Conservation (phyloP, 1,140 invertebrate species). For the Temnothorax longispinosus region DNA sequence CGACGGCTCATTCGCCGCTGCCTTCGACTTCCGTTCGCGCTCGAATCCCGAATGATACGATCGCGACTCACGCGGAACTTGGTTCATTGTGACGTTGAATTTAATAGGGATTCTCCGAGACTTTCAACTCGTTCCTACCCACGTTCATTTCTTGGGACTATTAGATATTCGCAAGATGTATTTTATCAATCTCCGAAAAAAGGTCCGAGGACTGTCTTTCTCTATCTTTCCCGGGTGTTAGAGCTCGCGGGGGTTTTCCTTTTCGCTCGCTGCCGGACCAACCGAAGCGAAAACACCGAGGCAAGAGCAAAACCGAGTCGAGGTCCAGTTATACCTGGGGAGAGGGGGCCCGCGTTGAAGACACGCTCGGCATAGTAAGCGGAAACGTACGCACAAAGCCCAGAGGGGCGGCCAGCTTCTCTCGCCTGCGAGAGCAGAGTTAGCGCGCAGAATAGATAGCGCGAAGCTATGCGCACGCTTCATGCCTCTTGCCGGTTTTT, state of each 20-base stretch:
- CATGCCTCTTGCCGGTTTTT: not conserved
- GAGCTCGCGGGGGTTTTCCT: not conserved
- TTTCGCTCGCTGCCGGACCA: constrained; percentile 10
- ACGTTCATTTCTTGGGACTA: not conserved
- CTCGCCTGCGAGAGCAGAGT: not conserved
- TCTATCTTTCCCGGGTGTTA: not conserved
- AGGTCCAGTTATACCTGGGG: constrained; percentile 68
- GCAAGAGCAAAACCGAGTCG: constrained; percentile 56
- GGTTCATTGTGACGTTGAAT: not conserved
- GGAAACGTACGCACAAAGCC: constrained; percentile 72
- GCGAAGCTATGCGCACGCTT: constrained; percentile 9
- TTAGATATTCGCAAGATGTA: not conserved
- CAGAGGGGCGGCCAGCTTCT: constrained; percentile 43
- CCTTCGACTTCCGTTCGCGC: not conserved
- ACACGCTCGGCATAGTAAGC: constrained; percentile 70
- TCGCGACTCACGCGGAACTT: not conserved
- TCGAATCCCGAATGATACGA: not conserved
- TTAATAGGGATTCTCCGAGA: not conserved
- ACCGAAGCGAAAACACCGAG: constrained; percentile 65
- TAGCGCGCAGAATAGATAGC: not conserved
- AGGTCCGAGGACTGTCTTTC: too few relatives aligned
- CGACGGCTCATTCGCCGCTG: constrained; percentile 11
- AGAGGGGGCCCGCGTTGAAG: constrained; percentile 57
- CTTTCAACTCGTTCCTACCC: too few relatives aligned
- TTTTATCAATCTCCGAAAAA: not conserved